Evolutionary conservation across 2,888 invertebrate genomes (phyloP).

Genomic region (Gortyna flavago): DNA sequence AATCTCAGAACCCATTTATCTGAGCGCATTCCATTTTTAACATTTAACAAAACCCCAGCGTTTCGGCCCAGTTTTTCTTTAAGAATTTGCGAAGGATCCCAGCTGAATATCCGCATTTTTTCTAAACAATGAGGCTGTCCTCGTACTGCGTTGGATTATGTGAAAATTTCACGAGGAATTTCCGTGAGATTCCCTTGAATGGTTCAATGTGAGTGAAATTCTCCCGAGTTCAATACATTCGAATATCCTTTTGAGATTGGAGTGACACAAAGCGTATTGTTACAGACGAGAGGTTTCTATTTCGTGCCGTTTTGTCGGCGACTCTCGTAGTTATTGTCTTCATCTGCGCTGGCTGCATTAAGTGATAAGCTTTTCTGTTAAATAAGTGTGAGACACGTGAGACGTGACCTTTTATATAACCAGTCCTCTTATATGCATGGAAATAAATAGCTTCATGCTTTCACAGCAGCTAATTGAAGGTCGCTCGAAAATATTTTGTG

Average conservation of each 20-base stretch:
- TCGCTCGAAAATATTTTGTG: conserved; percentile 29
- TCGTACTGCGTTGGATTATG: conserved; percentile 75
- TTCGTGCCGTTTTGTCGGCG: conserved; percentile 80
- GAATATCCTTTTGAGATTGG: conserved; percentile 87
- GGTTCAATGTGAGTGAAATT: conserved; percentile 82
- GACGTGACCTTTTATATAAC: conserved; percentile 47
- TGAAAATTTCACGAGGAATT: conserved; percentile 79
- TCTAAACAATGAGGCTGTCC: conserved; percentile 76
- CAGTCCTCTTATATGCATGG: conserved; percentile 40
- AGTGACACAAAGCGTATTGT: conserved; percentile 88
- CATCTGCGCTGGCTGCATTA: conserved; percentile 61
- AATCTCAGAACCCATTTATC: conserved; percentile 51
- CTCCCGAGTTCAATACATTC: conserved; percentile 85
- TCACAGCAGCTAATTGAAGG: conserved; percentile 22
- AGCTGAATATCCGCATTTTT: conserved; percentile 74
- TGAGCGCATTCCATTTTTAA: conserved; percentile 55
- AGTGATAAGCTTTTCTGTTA: conserved; percentile 64
- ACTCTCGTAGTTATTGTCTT: conserved; percentile 80
- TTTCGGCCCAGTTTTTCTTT: conserved; percentile 56
- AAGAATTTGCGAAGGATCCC: conserved; percentile 70
- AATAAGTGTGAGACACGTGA: conserved; percentile 48
- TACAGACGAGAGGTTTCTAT: conserved; percentile 81
- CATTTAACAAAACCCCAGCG: conserved; percentile 59
- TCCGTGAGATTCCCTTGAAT: conserved; percentile 75
- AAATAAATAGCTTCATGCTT: conserved; percentile 36